Conservation (phyloP, 1,140 invertebrate species). For the Dendrolimus punctatus region DNA sequence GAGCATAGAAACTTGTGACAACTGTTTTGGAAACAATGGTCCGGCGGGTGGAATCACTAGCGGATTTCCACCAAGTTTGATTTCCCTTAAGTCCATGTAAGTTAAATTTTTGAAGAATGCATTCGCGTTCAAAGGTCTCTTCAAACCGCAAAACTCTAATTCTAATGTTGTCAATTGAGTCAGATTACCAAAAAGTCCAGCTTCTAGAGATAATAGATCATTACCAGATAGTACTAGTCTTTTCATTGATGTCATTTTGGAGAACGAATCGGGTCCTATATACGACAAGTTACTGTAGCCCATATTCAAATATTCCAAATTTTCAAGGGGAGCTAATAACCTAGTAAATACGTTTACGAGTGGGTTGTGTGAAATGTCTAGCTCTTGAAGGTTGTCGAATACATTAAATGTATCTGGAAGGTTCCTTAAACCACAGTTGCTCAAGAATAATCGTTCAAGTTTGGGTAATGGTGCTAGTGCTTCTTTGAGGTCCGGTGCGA, state of each 20-base stretch:
- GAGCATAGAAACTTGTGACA: conserved; percentile 76
- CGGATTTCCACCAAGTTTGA: conserved; percentile 81
- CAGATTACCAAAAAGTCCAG: conserved; percentile 79
- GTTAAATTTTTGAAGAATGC: conserved; percentile 79
- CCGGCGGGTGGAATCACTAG: conserved; percentile 73
- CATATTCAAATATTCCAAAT: conserved; percentile 81
- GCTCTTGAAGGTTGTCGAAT: conserved; percentile 76
- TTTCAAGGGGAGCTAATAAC: conserved; percentile 77
- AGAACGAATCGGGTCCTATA: conserved; percentile 78
- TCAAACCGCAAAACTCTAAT: conserved; percentile 79
- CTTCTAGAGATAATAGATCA: conserved; percentile 76
- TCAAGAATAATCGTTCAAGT: conserved; percentile 77
- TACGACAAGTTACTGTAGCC: conserved; percentile 80
- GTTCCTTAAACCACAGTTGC: conserved; percentile 76
- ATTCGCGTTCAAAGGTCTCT: conserved; percentile 74
- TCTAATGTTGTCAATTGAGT: conserved; percentile 78
- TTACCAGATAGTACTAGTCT: conserved; percentile 80
- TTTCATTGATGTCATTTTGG: conserved; percentile 79
- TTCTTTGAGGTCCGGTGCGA: conserved; percentile 76
- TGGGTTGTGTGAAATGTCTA: conserved; percentile 81
- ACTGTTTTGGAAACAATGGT: conserved; percentile 75
- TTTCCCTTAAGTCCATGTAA: conserved; percentile 77
- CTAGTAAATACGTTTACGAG: conserved; percentile 79
- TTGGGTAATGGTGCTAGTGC: conserved; percentile 78
- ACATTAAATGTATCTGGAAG: conserved; percentile 79